Percentiles rank a stretch among this genome's conserved stretches.
These are phyloP conservation scores for Drosophila tanythrix DNA, from an alignment of 2,888 invertebrate genomes.

Conservation along the genomic window DNA sequence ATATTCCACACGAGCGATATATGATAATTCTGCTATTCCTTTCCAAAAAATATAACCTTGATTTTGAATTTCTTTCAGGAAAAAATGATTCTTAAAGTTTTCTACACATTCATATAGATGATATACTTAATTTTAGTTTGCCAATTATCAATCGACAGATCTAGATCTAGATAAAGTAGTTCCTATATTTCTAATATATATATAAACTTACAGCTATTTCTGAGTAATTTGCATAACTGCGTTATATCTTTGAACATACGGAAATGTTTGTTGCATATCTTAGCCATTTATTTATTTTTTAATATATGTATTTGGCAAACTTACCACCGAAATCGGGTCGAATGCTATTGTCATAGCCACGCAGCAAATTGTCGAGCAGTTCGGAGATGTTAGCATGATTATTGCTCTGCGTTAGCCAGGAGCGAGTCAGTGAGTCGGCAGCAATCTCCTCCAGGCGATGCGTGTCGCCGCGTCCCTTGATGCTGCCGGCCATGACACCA, in stretches of 20 bases:
- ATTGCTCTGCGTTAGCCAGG: slow-evolving; percentile 87
- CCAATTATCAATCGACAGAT: not conserved
- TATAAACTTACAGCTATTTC: not conserved
- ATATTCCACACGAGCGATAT: not conserved
- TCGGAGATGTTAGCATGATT: slow-evolving; percentile 91
- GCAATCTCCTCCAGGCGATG: slow-evolving; percentile 63
- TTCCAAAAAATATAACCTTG: not conserved
- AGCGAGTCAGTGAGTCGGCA: slow-evolving; percentile 55
- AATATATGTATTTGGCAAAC: slow-evolving; percentile 42
- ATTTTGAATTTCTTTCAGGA: not conserved
- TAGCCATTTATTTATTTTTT: not conserved
- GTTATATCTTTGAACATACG: not conserved
- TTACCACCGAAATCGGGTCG: slow-evolving; percentile 92
- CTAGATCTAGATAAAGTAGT: not conserved
- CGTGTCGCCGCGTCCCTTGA: slow-evolving; percentile 75
- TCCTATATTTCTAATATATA: not conserved
- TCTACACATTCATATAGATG: not conserved
- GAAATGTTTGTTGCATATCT: not conserved
- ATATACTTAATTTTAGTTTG: not conserved
- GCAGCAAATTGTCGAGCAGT: slow-evolving; percentile 90
- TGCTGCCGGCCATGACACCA: slow-evolving; percentile 75
- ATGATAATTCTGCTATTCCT: not conserved
- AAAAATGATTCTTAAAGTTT: not conserved
- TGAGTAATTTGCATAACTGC: not conserved
- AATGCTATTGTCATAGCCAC: slow-evolving; percentile 92